Conservation (phyloP, 2,888 invertebrate species). For the Drosophila recens region DNA sequence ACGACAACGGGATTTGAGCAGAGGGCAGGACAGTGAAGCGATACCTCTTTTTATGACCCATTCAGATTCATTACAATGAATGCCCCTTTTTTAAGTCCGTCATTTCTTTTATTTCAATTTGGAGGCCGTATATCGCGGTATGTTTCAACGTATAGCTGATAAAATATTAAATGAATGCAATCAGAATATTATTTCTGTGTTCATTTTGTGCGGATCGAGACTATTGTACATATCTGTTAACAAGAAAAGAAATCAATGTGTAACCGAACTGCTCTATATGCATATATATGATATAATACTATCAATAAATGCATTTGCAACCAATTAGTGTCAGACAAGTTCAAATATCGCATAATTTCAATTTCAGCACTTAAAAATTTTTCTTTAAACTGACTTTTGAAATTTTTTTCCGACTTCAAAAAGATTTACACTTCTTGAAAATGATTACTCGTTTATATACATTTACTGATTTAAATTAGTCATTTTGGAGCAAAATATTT, state of each 20-base stretch:
- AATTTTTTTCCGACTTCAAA: neutral
- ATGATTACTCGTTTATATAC: no score
- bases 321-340: constrained; percentile 15
- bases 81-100: constrained; percentile 4
- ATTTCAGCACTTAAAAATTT: no score
- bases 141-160: constrained; percentile 43
- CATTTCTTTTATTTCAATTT: constrained; percentile 4
- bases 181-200: constrained; percentile 36
- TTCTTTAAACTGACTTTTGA: no score
- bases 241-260: neutral
- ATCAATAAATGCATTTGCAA: constrained; percentile 24
- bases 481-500: no score
- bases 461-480: no score
- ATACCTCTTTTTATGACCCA: constrained; percentile 47
- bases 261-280: neutral
- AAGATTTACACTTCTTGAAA: neutral
- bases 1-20: constrained; percentile 40
- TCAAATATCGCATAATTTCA: neutral
- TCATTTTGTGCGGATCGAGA: constrained; percentile 9
- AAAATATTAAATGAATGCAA: constrained; percentile 66
- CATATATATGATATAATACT: neutral
- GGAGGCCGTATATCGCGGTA: constrained; percentile 11
- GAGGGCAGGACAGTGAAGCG: neutral
- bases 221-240: neutral
- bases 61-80: constrained; percentile 41